Evolutionary conservation across 2,888 invertebrate species (phyloP).

Genomic region (Steromphala cineraria): DNA sequence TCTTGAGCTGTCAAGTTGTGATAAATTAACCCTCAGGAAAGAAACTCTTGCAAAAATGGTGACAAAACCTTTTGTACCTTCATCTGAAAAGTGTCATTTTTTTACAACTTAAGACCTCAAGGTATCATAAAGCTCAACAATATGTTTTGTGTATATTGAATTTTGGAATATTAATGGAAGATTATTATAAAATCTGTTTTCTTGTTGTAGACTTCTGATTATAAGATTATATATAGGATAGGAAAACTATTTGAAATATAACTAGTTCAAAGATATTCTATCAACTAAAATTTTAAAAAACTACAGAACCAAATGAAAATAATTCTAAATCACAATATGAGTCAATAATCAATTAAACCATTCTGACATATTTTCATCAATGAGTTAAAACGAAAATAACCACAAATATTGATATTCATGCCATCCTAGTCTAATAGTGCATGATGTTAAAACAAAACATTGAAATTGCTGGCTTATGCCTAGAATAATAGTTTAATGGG

Average conservation of each 20-base stretch:
- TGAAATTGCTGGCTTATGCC: background rate
- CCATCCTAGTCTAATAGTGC: background rate
- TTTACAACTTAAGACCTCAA: background rate
- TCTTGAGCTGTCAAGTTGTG: constrained; percentile 14
- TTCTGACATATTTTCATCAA: background rate
- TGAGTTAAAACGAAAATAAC: background rate
- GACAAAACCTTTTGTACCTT: too few species aligned
- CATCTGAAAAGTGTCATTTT: background rate
- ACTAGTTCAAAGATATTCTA: too few species aligned
- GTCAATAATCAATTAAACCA: background rate
- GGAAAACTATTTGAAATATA: too few species aligned
- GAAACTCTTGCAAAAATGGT: background rate
- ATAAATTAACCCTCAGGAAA: constrained; percentile 4
- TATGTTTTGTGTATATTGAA: background rate
- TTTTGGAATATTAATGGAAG: background rate
- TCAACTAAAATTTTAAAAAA: background rate
- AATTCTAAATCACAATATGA: background rate
- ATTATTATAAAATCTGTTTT: background rate
- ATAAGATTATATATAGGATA: too few species aligned
- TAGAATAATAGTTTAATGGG: background rate
- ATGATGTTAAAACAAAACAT: background rate
- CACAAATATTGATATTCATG: background rate
- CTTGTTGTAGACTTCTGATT: background rate
- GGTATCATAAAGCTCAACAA: background rate
- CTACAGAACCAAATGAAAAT: background rate